These are phyloP conservation scores for Nomada flava DNA, from an alignment of 2,888 invertebrate genomes.

Conservation along the genomic window DNA sequence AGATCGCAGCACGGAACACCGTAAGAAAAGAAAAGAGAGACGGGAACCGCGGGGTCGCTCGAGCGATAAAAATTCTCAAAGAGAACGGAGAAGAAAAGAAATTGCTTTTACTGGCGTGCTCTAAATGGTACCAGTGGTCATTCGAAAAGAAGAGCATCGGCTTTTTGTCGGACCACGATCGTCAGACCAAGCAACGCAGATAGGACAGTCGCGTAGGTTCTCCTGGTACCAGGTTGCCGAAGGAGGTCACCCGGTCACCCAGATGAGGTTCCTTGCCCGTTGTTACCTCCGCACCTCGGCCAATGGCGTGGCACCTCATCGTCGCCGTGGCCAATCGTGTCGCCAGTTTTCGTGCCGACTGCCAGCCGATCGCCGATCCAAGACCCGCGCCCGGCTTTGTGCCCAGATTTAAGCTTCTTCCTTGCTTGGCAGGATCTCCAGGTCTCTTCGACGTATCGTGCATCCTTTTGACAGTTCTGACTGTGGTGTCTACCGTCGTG, in stretches of 20 bases:
- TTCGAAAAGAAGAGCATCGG: conserved; percentile 45
- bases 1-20: background rate
- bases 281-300: conserved; percentile 67
- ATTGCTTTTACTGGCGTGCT: conserved; percentile 30
- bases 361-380: conserved; percentile 67
- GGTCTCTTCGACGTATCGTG: conserved; percentile 47
- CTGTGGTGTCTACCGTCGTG: background rate
- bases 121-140: conserved; percentile 28
- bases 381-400: conserved; percentile 76
- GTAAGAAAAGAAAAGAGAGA: background rate
- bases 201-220: conserved; percentile 63
- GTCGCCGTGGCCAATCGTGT: conserved; percentile 76
- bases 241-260: conserved; percentile 83
- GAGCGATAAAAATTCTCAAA: conserved; percentile 21
- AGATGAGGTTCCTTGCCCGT: conserved; percentile 82
- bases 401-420: conserved; percentile 82
- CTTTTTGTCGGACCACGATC: conserved; percentile 36
- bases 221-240: conserved; percentile 74
- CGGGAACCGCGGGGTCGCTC: background rate
- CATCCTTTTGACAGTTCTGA: conserved; percentile 59
- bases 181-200: conserved; percentile 40
- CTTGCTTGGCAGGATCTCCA: conserved; percentile 80
- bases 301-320: conserved; percentile 69
- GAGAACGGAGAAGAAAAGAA: conserved; percentile 6
- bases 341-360: conserved; percentile 74